A percentile compares a stretch with the other conserved stretches of the same genome.
Conservation (phyloP, 2,888 invertebrate genomes). For the Cheilosia impressa region DNA sequence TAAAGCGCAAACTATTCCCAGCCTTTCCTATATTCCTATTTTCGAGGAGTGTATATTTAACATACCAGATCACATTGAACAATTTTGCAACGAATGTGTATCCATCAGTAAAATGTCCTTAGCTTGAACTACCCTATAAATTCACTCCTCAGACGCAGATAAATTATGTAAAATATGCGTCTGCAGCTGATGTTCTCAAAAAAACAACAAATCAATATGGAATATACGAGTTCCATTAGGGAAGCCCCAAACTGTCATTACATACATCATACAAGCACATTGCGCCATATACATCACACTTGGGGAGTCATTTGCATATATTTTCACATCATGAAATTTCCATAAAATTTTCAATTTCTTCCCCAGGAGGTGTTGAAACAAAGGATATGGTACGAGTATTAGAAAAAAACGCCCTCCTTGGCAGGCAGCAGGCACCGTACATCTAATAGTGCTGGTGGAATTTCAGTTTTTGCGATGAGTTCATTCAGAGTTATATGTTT, state of each 20-base stretch:
- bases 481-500: too few relatives aligned
- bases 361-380: background rate
- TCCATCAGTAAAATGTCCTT: too few relatives aligned
- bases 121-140: background rate
- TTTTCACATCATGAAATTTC: slow-evolving; percentile 6
- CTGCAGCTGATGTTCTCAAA: background rate
- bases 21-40: too few relatives aligned
- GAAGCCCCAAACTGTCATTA: background rate
- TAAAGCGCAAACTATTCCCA: too few relatives aligned
- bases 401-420: too few relatives aligned
- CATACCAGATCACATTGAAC: too few relatives aligned
- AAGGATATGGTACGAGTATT: background rate
- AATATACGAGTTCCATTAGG: background rate
- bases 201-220: background rate
- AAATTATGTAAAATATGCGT: background rate
- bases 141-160: background rate
- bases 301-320: slow-evolving; percentile 1
- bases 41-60: too few relatives aligned
- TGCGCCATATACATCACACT: background rate
- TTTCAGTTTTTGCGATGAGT: too few relatives aligned
- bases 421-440: too few relatives aligned
- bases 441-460: too few relatives aligned
- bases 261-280: background rate
- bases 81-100: too few relatives aligned
- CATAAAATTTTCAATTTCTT: background rate